Evolutionary conservation across 2,113 vertebrate genomes (phyloP), one percentile per base, ranked within the genome.

Genomic region (Axis porcinus): DNA sequence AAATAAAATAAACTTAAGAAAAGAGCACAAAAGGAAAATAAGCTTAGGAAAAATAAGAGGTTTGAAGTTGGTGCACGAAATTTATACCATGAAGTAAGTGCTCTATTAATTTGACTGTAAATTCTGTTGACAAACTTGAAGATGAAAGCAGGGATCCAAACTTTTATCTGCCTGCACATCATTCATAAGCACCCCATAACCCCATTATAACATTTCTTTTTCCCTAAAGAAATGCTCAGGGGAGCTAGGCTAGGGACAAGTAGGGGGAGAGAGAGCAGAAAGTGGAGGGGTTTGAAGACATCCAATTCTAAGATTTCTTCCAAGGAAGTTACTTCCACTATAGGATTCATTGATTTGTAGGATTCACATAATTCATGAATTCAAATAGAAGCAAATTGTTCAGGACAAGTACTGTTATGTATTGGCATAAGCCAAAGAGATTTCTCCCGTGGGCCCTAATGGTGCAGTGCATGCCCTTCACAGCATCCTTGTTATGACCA

Each of bases 1-100:
- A 91, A 95, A 94, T 52, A 93, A 91, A 95, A 94, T 52, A 93
- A 93, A 93, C 55, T 86, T 94, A 94, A 54, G 89, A 70, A 89
- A 64, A 83, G 40, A 23, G 25, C 40, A 27, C n/a, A 62, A 81
- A 95, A 7, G 55, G 12, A 89, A 96, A 91, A 84, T 87, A 50
- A 93, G 11, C 45, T 83, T 82, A 70, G n/a, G 86, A 57, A 93
- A 95, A 96, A 55, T 62, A 86, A 62, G 78, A 58, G 76, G 25
- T 57, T 95, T 81, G 28, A 79, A 36, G 1, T 88, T 79, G 55
- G 47, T n/a, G 3, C 62, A 17, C 10, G 58, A 83, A 84, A 87
- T n/a, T 55, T 15, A 23, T 88, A 55, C 52, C 57, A n/a, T 85
- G 21, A 83, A 67, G 33, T 83, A 74, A 74, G 36, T 40, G 15